Evolutionary conservation across 2,888 invertebrate genomes (phyloP), one percentile per base, ranked within the genome.

Genomic region (Deilephila elpenor): DNA sequence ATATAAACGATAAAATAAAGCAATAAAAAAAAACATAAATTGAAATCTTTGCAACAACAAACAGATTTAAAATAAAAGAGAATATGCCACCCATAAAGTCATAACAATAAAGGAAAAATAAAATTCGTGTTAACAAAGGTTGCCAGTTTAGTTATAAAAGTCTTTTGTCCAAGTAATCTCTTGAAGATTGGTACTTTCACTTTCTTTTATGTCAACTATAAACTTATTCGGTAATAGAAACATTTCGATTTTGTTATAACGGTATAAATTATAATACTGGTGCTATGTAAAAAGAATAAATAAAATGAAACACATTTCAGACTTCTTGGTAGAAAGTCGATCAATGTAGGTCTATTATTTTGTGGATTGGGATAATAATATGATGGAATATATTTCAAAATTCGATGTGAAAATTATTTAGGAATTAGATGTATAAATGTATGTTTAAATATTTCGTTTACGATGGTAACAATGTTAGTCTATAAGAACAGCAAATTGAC

Each of bases 141-240:
- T 56, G 56, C 56, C 56, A 56, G 56, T 56, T 56, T n/a, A 56
- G 56, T 56, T 6, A 56, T 56, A 56, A 56, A 56, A 56, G 56
- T 56, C 56, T 56, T 56, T 56, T 56, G 56, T 56, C 56, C 56
- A 56, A 56, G 56, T 56, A 56, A 56, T 56, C 56, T 56, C n/a
- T n/a, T n/a, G 56, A 56, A 56, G 5, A n/a, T 56, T 56, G n/a
- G 56, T 56, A 56, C 56, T n/a, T 56, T 56, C 56, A 56, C 56
- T 56, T 56, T 56, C 56, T 56, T 51, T 56, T 56, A 56, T 56
- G 56, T n/a, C 56, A n/a, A n/a, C 56, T n/a, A 56, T 56, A 56
- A 56, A 56, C 5, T 56, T 56, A 56, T 56, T 56, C n/a, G n/a
- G 56, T n/a, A n/a, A 56, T n/a, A n/a, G n/a, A n/a, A n/a, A 56